Evolutionary conservation across 2,888 invertebrate species (phyloP), one percentile per base, ranked within the genome.

Genomic region (Tolmerus cingulatus): DNA sequence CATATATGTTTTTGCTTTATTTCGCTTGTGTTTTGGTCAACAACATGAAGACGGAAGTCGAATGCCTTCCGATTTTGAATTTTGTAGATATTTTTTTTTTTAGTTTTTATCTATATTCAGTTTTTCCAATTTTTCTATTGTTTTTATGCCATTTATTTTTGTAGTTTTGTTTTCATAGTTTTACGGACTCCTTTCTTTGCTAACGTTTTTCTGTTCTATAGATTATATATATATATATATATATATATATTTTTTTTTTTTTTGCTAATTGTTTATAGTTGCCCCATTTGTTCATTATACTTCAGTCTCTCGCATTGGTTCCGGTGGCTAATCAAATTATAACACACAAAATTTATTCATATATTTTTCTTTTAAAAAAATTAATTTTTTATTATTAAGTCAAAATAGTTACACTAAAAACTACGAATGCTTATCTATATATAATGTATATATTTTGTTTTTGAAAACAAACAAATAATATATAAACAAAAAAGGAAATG

Each of bases 231-330:
- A 8, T 2, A n/a, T n/a, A n/a, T n/a, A n/a, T n/a, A n/a, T n/a
- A n/a, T n/a, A n/a, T n/a, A n/a, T 14, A 2, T 43, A 14, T 3
- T 14, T 46, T 0, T 14, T 16, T 16, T 46, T 46, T 51, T 79
- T 74, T 84, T 79, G 74, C 55, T 86, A 78, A 57, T 82, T 87
- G 57, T 87, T 43, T 74, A 85, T 85, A 85, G 88, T 86, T 87
- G 86, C 82, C 87, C 84, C 90, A 91, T 88, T 57, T 88, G 86
- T 87, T 51, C 88, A 90, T 95, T 95, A 95, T 94, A 95, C 95
- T 94, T 95, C 95, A 94, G 95, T 95, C 95, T 95, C 95, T 94
- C 94, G 95, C 94, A 95, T 95, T 93, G 95, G 95, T 94, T 95
- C 95, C 94, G 95, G 95, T 94, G 95, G 95, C 95, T 95, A 94